Percentiles rank a stretch among this genome's conserved stretches.
Evolutionary conservation across 1,140 invertebrate species (phyloP).

Genomic region (Oncopodura yosiiana): DNA sequence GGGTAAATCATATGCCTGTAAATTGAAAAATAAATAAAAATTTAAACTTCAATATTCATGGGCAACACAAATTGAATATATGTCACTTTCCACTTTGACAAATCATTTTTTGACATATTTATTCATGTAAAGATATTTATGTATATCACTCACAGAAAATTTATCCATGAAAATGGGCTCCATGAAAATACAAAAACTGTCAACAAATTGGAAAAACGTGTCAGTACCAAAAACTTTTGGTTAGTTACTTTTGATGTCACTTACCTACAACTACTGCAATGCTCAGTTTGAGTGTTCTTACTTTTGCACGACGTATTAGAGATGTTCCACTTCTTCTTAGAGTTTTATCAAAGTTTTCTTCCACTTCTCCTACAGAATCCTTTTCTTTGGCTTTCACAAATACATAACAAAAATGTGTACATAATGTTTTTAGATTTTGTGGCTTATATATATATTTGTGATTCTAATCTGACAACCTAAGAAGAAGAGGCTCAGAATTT

Average conservation of each 20-base stretch:
- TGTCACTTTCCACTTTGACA: not conserved
- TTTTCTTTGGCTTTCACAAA: too few species aligned
- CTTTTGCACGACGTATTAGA: slow-evolving; percentile 66
- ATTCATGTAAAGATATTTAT: not conserved
- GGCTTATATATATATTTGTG: too few species aligned
- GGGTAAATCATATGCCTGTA: slow-evolving; percentile 59
- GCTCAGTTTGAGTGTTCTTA: slow-evolving; percentile 86
- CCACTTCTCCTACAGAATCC: too few species aligned
- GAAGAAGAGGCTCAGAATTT: too few species aligned
- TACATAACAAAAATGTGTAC: too few species aligned
- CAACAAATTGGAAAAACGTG: too few species aligned
- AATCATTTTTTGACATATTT: not conserved
- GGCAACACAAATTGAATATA: not conserved
- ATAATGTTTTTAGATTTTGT: too few species aligned
- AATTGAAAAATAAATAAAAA: not conserved
- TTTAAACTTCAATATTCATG: not conserved
- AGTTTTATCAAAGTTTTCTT: too few species aligned
- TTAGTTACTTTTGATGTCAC: too few species aligned
- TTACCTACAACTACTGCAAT: slow-evolving; percentile 86
- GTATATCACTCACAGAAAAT: not conserved
- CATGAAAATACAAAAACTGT: slow-evolving; percentile 81
- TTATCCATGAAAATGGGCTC: slow-evolving; percentile 62
- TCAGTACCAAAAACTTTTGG: too few species aligned
- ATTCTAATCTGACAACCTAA: too few species aligned
- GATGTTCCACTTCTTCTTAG: slow-evolving; percentile 56